Conservation (phyloP, 2,797 vertebrate genomes). For the Coracias cyanogaster region DNA sequence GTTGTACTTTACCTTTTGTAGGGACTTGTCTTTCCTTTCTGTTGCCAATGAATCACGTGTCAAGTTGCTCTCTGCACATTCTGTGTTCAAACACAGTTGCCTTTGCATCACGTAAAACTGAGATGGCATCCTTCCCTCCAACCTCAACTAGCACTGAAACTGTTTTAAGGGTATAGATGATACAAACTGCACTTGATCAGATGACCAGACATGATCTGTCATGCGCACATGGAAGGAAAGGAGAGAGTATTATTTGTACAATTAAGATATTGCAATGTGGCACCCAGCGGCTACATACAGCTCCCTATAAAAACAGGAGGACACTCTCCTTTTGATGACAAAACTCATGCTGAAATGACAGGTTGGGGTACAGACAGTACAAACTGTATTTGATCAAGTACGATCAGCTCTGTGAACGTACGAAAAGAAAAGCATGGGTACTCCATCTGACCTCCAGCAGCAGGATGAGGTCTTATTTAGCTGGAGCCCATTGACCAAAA, state of each 20-base stretch:
- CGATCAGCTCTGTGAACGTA: not conserved
- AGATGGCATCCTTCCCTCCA: not conserved
- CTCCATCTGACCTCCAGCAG: not conserved
- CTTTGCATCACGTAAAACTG: not conserved
- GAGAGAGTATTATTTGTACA: not conserved
- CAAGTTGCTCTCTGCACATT: not conserved
- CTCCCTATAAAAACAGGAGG: rapidly evolving
- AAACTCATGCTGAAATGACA: not conserved
- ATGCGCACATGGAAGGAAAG: not conserved
- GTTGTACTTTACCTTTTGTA: not conserved
- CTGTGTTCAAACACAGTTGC: not conserved
- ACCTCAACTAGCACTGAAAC: not conserved
- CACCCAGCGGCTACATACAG: not conserved
- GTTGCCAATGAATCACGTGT: not conserved
- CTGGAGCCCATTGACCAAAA: not conserved
- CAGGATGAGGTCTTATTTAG: not conserved
- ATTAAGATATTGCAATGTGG: not conserved
- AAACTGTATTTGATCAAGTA: not conserved
- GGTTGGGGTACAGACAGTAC: not conserved
- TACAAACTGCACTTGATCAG: not conserved
- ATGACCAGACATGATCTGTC: not conserved
- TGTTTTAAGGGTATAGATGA: not conserved
- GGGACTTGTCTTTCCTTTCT: not conserved
- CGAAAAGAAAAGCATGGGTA: not conserved
- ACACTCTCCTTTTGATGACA: not conserved